Base-by-base conservation (phyloP, 2,797 vertebrate genomes). In the Channa striata region DNA sequence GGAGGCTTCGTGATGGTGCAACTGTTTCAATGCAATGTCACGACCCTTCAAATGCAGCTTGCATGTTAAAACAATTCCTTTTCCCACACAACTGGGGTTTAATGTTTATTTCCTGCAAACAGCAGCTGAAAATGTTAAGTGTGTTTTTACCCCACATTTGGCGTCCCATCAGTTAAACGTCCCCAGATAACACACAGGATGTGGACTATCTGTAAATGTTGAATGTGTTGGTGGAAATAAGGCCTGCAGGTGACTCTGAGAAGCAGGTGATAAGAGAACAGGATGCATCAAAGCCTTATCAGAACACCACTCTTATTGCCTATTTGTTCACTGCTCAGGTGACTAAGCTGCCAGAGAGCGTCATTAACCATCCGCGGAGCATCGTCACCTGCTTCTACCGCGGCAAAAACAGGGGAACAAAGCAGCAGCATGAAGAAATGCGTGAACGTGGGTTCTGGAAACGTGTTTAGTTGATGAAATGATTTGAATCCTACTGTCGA, bases 281-380 rank as follows among this genome's bases (percentile, higher is more conserved):
- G 63, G 78, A 83, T 81, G 72, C 74, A 72, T 83, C 81, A 77
- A 68, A 76, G 51, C 59, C 63, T 83, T 79, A 81, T 83, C 75
- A n/a, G 34, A 37, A 42, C 69, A 8, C 13, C 74, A 42, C 66
- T 66, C 66, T 58, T 60, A 53, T 69, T 71, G 72, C 81, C 56
- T 68, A 30, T 74, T 67, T 83, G 73, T 79, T 83, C 81, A 70
- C 76, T 25, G 58, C 68, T 68, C 16, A 59, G 72, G 83, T 33
- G 51, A 69, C 78, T 30, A 74, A 74, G 62, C 65, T 69, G 77
- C 59, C 11, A 62, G 53, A 1, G 14, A 72, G 56, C 20, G 6
- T 59, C 74, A 62, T 74, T 76, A 65, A 30, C 53, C 69, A 68
- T 49, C 64, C 13, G 68, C 63, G 30, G 23, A 67, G 39, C 64